Evolutionary conservation across 2,113 vertebrate genomes (phyloP).

Genomic region (Chauna torquata): DNA sequence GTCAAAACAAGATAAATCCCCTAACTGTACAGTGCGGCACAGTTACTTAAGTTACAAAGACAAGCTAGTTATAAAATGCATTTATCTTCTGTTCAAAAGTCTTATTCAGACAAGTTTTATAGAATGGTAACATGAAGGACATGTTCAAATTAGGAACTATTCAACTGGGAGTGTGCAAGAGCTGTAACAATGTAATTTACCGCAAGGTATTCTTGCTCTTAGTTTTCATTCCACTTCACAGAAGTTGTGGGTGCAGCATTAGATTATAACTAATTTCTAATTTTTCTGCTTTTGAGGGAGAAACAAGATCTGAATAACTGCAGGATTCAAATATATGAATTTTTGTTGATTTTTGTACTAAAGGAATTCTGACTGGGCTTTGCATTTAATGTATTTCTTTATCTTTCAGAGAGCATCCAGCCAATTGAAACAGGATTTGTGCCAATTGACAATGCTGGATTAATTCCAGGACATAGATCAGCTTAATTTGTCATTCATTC

Average conservation of each 20-base stretch:
- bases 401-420: conserved; percentile 9
- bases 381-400: background rate
- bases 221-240: background rate
- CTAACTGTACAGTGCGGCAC: background rate
- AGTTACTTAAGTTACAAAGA: background rate
- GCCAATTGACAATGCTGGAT: conserved; percentile 6
- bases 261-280: background rate
- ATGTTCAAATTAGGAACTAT: background rate
- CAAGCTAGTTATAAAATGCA: background rate
- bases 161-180: background rate
- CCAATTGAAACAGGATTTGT: conserved; percentile 16
- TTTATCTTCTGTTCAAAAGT: background rate
- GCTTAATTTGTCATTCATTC: conserved; percentile 10
- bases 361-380: background rate
- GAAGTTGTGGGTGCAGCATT: background rate
- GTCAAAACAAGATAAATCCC: background rate
- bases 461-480: background rate
- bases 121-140: background rate
- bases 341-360: background rate
- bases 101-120: background rate
- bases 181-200: background rate
- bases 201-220: background rate
- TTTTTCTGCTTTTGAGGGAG: background rate
- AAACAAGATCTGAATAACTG: background rate
- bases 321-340: background rate